These are phyloP conservation scores for Hippocampus barbouri DNA, from an alignment of 2,113 vertebrate species.

Conservation along the genomic window DNA sequence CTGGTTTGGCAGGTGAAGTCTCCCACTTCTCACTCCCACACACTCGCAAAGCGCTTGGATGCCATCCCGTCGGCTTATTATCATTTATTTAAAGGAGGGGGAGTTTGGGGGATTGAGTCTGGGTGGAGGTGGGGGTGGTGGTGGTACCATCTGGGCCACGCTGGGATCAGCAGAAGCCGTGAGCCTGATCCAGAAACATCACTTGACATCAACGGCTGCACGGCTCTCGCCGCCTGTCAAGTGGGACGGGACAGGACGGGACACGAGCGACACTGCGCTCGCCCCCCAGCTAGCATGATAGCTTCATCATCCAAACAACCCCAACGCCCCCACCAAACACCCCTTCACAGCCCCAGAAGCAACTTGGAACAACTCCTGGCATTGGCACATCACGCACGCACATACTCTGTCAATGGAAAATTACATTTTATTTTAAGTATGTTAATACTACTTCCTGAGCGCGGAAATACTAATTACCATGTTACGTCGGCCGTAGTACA, in stretches of 20 bases:
- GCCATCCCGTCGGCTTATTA: constrained; percentile 34
- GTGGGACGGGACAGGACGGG: constrained; percentile 27
- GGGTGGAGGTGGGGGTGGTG: constrained; percentile 30
- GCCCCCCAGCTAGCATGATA: constrained; percentile 39
- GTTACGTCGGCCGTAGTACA: not conserved
- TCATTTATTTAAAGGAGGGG: constrained; percentile 50
- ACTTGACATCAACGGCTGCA: constrained; percentile 46
- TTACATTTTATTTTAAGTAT: not conserved
- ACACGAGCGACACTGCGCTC: constrained; percentile 29
- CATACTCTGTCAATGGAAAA: not conserved
- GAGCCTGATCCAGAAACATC: constrained; percentile 61
- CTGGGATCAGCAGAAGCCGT: constrained; percentile 50
- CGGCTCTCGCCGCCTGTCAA: constrained; percentile 42
- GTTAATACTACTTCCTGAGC: not conserved
- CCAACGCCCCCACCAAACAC: not conserved
- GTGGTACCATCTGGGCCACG: constrained; percentile 51
- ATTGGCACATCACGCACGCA: not conserved
- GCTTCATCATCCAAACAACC: constrained; percentile 8
- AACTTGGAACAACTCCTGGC: constrained; percentile 1
- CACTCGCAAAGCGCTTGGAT: constrained; percentile 16
- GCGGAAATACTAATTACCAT: too few species aligned
- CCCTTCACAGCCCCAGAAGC: not conserved
- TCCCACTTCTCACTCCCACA: constrained; percentile 37
- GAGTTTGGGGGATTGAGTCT: constrained; percentile 18
- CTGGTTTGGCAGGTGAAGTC: constrained; percentile 45